Conservation (phyloP, 2,113 vertebrate species). For the Montifringilla adamsi region DNA sequence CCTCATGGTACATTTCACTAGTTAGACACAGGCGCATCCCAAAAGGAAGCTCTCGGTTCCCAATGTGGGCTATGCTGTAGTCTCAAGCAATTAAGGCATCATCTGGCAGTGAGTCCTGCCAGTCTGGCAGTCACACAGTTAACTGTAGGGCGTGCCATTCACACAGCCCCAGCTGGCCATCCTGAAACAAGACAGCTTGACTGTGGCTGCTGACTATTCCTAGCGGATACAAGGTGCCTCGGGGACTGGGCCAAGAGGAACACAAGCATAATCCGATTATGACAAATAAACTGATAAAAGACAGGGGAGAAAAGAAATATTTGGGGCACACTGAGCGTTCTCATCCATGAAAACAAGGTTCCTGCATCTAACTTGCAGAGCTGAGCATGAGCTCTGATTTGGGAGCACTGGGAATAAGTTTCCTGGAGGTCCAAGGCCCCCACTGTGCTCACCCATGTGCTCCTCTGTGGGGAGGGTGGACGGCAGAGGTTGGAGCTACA, state of each 20-base stretch:
- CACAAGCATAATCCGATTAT: not conserved
- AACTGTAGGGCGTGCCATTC: not conserved
- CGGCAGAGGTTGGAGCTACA: not conserved
- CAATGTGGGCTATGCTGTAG: fast-evolving
- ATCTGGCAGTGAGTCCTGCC: fast-evolving
- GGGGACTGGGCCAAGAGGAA: not conserved
- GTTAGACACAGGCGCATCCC: fast-evolving
- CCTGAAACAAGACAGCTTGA: not conserved
- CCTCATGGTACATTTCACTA: not conserved
- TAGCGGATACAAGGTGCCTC: not conserved
- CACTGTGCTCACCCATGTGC: fast-evolving
- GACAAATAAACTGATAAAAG: not conserved
- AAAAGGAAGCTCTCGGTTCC: not conserved
- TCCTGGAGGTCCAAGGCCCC: fast-evolving
- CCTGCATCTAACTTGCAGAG: not conserved
- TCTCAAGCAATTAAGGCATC: not conserved
- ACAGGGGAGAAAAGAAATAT: not conserved
- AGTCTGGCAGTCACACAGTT: not conserved
- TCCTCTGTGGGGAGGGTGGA: fast-evolving
- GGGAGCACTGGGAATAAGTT: not conserved
- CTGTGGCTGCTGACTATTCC: not conserved
- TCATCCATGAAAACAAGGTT: not conserved
- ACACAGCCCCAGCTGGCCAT: not conserved
- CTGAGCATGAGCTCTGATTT: not conserved
- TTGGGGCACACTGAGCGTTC: not conserved